Evolutionary conservation across 2,113 vertebrate species (phyloP), one percentile per base, ranked within the genome.

Genomic region (Loxodonta africana): DNA sequence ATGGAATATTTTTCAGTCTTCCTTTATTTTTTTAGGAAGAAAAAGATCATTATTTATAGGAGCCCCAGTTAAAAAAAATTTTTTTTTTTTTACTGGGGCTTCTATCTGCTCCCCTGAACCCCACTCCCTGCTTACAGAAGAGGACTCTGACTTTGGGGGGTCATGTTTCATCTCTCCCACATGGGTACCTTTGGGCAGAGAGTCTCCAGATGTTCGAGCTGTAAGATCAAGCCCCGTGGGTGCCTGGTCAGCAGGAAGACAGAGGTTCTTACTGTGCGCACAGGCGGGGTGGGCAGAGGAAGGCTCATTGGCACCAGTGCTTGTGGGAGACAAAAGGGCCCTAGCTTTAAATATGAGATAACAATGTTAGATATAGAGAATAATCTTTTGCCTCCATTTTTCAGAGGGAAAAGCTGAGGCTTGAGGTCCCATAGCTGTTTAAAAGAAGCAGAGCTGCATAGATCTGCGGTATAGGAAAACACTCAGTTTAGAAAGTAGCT

Each of bases 271-370:
- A 21, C 44, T 3, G 6, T 0, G 18, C 65, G 30, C 48, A 23
- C 15, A 15, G 46, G 0, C 15, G 6, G 8, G 18, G 30, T 10
- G 1, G 0, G 0, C 2, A 10, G 51, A 76, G 18, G 4, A 23
- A 18, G n/a, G 26, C 8, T 46, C 3, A 0, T 20, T 14, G 25
- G 21, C 18, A 3, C 21, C 1, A 2, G 41, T 1, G 8, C 23
- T 71, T 1, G 0, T 10, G 14, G 74, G 37, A 76, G 26, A 81
- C 46, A 12, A 0, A 18, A 0, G 0, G 30, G 23, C 7, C 41
- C 51, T 14, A 0, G 25, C 8, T 69, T 41, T 44, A 44, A 63
- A 48, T 14, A 6, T 0, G 6, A 30, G 28, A 53, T 8, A 33
- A 33, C 5, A 17, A 6, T 18, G 33, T 46, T 74, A n/a, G 41